Evolutionary conservation across 2,888 invertebrate species (phyloP), one percentile per base, ranked within the genome.

Genomic region (Coecobrya sp.): DNA sequence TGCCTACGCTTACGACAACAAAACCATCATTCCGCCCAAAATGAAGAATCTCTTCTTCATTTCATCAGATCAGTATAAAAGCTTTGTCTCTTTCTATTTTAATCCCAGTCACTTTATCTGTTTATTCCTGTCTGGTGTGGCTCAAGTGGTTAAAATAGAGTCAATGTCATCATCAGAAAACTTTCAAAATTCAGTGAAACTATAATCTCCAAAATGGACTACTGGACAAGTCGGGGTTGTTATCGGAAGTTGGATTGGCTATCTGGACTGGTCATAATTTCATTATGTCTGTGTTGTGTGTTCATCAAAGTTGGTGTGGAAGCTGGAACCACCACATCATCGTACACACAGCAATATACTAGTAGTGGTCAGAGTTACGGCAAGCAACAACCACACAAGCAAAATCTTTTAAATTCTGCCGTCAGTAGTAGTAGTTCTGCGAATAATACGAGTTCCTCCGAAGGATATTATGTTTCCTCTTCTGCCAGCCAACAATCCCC

Each of bases 51-150:
- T 13, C 22, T 45, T 45, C 36, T 42, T 73, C 42, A 52, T 81
- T 55, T 81, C 36, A 82, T 59, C 82, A 82, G 42, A 59, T 76
- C 52, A 65, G 65, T 88, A 88, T 88, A 88, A 88, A 88, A 88
- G 88, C 79, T 42, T 88, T 88, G 88, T 88, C 59, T 88, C 88
- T 49, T 25, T 42, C 62, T 13, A 42, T 11, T 88, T 62, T 79
- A 88, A 88, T 65, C 79, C 81, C 88, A 88, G 88, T 88, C 81
- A 65, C 42, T 45, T 88, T 52, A 49, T 45, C 36, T 36, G 36
- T 70, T 70, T 49, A 25, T 76, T 25, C 25, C 76, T 59, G 82
- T 59, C 82, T 59, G 55, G 82, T 82, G 82, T 55, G 59, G 55
- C 55, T 59, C 82, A 59, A 82, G 59, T 59, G 82, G 59, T 19